Conservation (phyloP, 2,113 vertebrate species). For the Thomomys bottae region DNA sequence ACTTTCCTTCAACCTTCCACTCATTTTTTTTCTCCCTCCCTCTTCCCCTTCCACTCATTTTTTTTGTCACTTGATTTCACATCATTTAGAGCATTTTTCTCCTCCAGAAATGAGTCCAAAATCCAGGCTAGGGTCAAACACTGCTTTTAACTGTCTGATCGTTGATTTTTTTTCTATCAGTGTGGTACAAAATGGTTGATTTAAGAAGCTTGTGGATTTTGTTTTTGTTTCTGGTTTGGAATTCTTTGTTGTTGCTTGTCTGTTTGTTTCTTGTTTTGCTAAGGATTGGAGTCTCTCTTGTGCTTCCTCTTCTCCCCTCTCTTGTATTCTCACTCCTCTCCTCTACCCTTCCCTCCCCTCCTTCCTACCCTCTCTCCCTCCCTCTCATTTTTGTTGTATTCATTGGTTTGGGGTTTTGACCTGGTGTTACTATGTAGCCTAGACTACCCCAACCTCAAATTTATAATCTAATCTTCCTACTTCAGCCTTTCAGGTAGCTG, state of each 20-base stretch:
- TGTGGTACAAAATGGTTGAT: too few species aligned
- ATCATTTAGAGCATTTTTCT: background rate
- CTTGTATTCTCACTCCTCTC: too few species aligned
- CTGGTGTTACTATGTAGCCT: background rate
- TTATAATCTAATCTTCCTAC: too few species aligned
- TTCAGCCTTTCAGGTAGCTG: too few species aligned
- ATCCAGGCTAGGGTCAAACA: background rate
- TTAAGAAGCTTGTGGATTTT: too few species aligned
- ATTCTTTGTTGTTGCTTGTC: too few species aligned
- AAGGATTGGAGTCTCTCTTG: background rate
- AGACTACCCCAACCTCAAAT: background rate
- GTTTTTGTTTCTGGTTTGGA: too few species aligned
- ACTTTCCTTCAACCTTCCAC: background rate
- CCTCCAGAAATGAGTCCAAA: background rate
- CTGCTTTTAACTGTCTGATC: background rate
- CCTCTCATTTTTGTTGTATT: background rate
- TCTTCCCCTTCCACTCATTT: background rate
- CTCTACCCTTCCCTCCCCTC: too few species aligned
- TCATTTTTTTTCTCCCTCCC: background rate
- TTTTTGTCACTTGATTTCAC: slow-evolving; percentile 20
- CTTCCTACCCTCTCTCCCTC: too few species aligned
- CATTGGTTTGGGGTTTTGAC: background rate
- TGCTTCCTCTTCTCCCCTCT: too few species aligned
- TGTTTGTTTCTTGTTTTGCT: background rate
- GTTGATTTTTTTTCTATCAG: background rate